Evolutionary conservation across 2,888 invertebrate species (phyloP).

Genomic region (Patella depressa): DNA sequence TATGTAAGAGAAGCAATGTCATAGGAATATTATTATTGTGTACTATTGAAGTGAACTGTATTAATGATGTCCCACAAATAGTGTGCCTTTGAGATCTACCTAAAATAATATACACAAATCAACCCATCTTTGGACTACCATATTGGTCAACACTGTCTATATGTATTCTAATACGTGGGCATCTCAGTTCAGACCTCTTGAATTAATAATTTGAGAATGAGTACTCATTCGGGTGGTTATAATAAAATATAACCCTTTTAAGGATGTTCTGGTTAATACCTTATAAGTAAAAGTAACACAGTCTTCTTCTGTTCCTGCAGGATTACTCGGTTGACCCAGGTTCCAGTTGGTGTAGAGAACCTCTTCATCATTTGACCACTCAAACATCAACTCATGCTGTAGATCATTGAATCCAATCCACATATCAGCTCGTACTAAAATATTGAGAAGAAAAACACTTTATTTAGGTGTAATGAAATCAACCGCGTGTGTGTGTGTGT

Average conservation of each 20-base stretch:
- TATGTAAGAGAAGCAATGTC: too few relatives aligned
- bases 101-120: too few relatives aligned
- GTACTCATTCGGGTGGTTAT: slow-evolving; percentile 13
- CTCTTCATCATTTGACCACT: slow-evolving; percentile 53
- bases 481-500: too few relatives aligned
- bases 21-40: too few relatives aligned
- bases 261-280: slow-evolving; percentile 10
- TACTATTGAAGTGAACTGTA: too few relatives aligned
- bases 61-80: too few relatives aligned
- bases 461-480: too few relatives aligned
- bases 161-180: background rate
- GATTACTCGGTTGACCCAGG: slow-evolving; percentile 50
- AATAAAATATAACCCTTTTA: too few relatives aligned
- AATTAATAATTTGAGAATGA: background rate
- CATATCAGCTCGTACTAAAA: slow-evolving; percentile 33
- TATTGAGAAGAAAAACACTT: too few relatives aligned
- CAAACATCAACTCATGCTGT: slow-evolving; percentile 45
- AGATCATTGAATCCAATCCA: slow-evolving; percentile 64
- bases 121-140: too few relatives aligned
- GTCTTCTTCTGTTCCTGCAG: slow-evolving; percentile 45
- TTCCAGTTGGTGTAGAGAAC: slow-evolving; percentile 62
- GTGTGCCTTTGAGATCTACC: too few relatives aligned
- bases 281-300: slow-evolving; percentile 49
- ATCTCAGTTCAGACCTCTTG: background rate
- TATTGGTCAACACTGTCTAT: too few relatives aligned